Evolutionary conservation across 1,140 invertebrate genomes (phyloP).

Genomic region (Delia radicum): DNA sequence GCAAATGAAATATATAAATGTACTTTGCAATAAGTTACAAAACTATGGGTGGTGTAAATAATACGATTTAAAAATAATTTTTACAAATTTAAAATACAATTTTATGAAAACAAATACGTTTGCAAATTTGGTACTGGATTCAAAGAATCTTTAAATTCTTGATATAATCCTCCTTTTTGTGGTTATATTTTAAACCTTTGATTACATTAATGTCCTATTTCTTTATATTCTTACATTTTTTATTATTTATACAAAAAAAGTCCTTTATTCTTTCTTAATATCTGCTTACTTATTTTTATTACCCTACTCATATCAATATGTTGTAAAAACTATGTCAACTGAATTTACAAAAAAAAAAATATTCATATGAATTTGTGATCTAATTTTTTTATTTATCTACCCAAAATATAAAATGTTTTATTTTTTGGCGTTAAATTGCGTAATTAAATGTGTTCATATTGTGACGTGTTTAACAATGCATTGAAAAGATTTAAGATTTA

Average conservation of each 20-base stretch:
- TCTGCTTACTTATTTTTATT: not conserved
- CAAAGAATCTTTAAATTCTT: not conserved
- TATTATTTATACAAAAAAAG: not conserved
- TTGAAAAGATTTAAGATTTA: not conserved
- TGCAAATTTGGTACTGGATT: no score
- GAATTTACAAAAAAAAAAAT: not conserved
- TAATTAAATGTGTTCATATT: not conserved
- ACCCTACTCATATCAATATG: not conserved
- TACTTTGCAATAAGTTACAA: not conserved
- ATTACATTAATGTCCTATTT: not conserved
- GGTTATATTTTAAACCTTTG: not conserved
- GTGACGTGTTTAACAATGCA: not conserved
- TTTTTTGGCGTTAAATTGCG: not conserved
- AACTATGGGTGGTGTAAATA: no score
- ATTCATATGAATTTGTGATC: not conserved
- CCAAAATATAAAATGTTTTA: not conserved
- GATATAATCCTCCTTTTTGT: not conserved
- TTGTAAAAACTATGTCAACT: not conserved
- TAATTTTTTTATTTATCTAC: no score
- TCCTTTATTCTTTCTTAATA: not conserved
- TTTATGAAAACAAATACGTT: no score
- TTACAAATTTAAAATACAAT: no score
- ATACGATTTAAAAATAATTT: no score
- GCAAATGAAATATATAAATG: not conserved
- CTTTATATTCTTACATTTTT: not conserved